Evolutionary conservation across 1,140 invertebrate species (phyloP), one percentile per base, ranked within the genome.

Genomic region (Calliopsis andreniformis): DNA sequence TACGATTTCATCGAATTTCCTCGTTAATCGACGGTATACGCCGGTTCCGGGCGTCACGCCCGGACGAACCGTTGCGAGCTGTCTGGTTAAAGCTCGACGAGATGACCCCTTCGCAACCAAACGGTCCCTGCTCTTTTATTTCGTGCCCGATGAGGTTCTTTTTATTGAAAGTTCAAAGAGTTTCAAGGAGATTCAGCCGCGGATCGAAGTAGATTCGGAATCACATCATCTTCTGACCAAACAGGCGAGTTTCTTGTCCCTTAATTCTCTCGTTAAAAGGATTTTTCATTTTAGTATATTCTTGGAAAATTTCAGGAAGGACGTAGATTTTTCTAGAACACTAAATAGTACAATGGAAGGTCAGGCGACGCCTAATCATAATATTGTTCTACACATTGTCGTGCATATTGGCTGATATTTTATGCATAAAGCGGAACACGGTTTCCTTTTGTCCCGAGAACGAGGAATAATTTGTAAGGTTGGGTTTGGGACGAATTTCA

Each of bases 1-100:
- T 86, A 86, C 85, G 85, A 87, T 87, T 87, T 87, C 85, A 86
- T 86, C 85, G 85, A 86, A 87, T 84, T 86, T 76, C 68, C 82
- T 82, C 85, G 85, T 84, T 86, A 87, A 86, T 87, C 85, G 85
- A 66, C 73, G 69, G 77, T 86, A 80, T 84, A 84, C 70, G 75
- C 80, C 73, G 35, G 75, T 86, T 82, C 79, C 84, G 76, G 62
- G 51, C 63, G 77, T 83, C 72, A 79, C 80, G 81, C 66, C 59
- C 55, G 76, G 68, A 55, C 81, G 72, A 83, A 59, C 64, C 66
- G 63, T 59, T 49, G 56, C 53, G 20, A 72, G 71, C 56, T 67
- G 42, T 61, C 63, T 42, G 68, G 69, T 32, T 77, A 62, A 70
- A 69, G 39, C 78, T 63, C 56, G 61, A 68, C 67, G 73, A 68